These are phyloP conservation scores for Laticauda colubrina DNA, from an alignment of 2,113 vertebrate genomes.

Conservation along the genomic window DNA sequence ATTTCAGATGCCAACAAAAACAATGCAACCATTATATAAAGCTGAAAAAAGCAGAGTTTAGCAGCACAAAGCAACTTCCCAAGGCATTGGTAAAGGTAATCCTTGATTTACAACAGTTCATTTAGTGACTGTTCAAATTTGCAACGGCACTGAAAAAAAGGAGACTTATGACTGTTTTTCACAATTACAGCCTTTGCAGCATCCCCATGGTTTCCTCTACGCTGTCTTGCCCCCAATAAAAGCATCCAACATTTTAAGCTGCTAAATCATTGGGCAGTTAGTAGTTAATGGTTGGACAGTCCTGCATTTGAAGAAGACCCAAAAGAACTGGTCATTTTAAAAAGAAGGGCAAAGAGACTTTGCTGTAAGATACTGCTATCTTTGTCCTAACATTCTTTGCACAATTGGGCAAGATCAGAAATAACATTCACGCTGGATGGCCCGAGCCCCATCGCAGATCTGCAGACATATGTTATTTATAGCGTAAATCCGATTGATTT, in stretches of 20 bases:
- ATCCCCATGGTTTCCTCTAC: neutral
- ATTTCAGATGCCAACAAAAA: neutral
- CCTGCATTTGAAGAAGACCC: neutral
- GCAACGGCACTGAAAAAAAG: neutral
- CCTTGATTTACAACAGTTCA: neutral
- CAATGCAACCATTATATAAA: neutral
- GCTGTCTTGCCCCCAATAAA: neutral
- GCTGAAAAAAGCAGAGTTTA: neutral
- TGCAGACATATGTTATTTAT: neutral
- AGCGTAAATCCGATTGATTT: constrained; percentile 8
- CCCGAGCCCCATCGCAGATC: neutral
- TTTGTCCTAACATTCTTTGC: neutral
- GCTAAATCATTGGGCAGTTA: neutral
- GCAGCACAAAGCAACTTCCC: neutral
- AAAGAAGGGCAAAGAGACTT: neutral
- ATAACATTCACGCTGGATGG: neutral
- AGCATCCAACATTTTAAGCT: neutral
- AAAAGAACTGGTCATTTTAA: no score
- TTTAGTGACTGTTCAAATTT: neutral
- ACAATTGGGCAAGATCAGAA: neutral
- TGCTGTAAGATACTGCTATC: neutral
- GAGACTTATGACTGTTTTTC: neutral
- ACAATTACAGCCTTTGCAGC: neutral
- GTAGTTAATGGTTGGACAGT: neutral
- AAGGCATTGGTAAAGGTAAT: neutral